Conservation (phyloP, 2,113 vertebrate genomes). For the Petromus typicus region DNA sequence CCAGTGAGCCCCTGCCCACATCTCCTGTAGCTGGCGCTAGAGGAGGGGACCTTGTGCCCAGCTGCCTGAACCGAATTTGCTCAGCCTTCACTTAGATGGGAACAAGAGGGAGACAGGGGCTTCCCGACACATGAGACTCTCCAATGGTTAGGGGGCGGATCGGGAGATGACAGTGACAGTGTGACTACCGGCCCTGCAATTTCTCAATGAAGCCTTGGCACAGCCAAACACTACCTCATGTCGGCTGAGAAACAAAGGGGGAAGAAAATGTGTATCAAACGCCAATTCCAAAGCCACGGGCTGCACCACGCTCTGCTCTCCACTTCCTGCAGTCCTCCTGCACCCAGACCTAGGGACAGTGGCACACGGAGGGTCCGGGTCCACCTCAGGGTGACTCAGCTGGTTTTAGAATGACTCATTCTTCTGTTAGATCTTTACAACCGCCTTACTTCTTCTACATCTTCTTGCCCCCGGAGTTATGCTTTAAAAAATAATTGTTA, state of each 20-base stretch:
- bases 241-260: background rate
- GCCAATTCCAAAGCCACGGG: background rate
- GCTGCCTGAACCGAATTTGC: background rate
- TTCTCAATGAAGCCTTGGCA: conserved; percentile 35
- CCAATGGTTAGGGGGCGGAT: background rate
- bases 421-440: background rate
- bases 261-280: background rate
- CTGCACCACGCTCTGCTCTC: background rate
- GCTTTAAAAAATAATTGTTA: background rate
- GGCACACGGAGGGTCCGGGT: background rate
- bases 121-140: background rate
- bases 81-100: background rate
- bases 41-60: background rate
- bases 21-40: background rate
- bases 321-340: background rate
- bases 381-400: background rate
- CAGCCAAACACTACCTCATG: background rate
- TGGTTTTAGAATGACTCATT: background rate
- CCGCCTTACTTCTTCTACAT: background rate
- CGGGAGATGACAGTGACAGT: background rate
- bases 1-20: background rate
- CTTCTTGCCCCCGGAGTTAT: background rate
- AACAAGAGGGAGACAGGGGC: too few species aligned
- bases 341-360: background rate
- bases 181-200: background rate